A percentile compares a stretch with the other conserved stretches of the same genome.
Evolutionary conservation across 2,797 vertebrate genomes (phyloP).

Genomic region (Adelosebastes latens): DNA sequence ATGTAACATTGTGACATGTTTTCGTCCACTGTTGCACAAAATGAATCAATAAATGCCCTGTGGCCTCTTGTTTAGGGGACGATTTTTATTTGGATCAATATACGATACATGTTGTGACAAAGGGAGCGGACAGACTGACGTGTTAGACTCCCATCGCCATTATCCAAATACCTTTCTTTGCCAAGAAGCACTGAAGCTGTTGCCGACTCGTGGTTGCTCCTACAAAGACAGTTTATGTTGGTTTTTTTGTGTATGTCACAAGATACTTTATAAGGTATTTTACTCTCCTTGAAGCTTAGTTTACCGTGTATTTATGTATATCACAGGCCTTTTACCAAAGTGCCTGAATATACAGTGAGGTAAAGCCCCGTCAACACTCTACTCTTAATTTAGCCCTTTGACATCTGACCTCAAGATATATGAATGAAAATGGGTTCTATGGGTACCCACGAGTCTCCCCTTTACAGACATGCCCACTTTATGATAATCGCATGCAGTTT

Average conservation of each 20-base stretch:
- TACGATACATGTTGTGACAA: background rate
- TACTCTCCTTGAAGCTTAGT: background rate
- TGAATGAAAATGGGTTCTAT: too few species aligned
- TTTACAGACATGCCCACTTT: too few species aligned
- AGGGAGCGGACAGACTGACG: background rate
- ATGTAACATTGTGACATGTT: slow-evolving; percentile 75
- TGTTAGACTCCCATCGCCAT: background rate
- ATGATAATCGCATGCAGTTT: too few species aligned
- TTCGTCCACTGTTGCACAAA: slow-evolving; percentile 72
- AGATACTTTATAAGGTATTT: background rate
- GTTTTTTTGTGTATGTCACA: background rate
- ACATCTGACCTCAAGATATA: too few species aligned
- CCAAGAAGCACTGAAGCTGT: background rate
- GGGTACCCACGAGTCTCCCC: too few species aligned
- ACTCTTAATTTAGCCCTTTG: too few species aligned
- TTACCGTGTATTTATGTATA: background rate
- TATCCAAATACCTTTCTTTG: background rate
- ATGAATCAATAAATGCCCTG: slow-evolving; percentile 76
- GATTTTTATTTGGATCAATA: slow-evolving; percentile 3
- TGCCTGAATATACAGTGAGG: background rate
- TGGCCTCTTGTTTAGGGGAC: slow-evolving; percentile 68
- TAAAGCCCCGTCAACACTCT: background rate
- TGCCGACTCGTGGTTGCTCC: background rate
- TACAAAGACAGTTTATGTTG: background rate
- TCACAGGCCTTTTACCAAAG: background rate